Conservation (phyloP, 2,888 invertebrate species). For the Schizaphis graminum region DNA sequence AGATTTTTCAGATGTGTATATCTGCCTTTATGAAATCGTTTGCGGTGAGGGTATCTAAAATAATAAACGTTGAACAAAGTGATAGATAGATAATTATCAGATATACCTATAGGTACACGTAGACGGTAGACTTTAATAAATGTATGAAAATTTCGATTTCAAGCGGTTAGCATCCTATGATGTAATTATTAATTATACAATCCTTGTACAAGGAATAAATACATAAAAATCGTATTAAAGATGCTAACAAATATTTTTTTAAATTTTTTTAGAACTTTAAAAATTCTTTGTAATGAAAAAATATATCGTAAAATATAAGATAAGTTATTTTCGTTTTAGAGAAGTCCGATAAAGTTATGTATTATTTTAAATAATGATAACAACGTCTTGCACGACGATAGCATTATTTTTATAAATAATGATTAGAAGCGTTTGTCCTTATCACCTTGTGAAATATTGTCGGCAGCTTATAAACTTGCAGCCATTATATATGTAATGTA, state of each 20-base stretch:
- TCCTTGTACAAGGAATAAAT: not conserved
- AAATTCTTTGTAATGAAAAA: not conserved
- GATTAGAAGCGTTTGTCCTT: not conserved
- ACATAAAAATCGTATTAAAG: not conserved
- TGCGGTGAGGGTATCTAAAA: not conserved
- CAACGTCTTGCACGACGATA: not conserved
- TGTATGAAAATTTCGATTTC: not conserved
- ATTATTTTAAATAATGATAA: not conserved
- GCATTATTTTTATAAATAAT: not conserved
- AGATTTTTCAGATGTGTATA: not conserved
- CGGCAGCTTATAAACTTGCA: not conserved
- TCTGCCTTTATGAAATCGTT: not conserved
- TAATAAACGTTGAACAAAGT: not conserved
- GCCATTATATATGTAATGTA: not conserved
- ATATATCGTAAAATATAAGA: not conserved
- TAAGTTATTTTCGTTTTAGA: not conserved
- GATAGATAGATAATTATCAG: not conserved
- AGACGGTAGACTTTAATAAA: not conserved
- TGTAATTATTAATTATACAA: not conserved
- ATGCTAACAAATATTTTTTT: not conserved
- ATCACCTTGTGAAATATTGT: not conserved
- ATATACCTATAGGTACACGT: no score
- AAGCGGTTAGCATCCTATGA: not conserved
- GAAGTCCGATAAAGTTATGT: not conserved
- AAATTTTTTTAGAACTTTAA: not conserved